These are phyloP conservation scores for Biston stratarius DNA, from an alignment of 2,888 invertebrate species.

Conservation along the genomic window DNA sequence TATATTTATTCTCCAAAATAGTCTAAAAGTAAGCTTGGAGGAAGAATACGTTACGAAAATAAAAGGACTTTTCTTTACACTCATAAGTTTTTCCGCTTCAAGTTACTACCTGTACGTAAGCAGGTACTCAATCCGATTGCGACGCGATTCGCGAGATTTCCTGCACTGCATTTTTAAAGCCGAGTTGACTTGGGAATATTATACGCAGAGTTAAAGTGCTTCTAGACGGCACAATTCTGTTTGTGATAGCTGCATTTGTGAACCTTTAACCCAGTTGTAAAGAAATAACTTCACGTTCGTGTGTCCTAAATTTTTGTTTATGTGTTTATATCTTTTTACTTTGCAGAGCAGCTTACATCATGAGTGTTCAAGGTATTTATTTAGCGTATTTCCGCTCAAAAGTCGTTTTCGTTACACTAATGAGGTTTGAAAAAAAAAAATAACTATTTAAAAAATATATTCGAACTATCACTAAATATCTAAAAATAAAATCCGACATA, in stretches of 20 bases:
- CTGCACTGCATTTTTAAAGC: conserved; percentile 14
- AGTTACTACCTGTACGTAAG: not conserved
- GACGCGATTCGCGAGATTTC: conserved; percentile 11
- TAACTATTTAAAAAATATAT: no score
- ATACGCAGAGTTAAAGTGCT: conserved; percentile 3
- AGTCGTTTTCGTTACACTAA: no score
- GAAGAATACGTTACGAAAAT: not conserved
- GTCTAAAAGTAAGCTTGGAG: not conserved
- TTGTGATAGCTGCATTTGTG: not conserved
- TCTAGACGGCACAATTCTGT: not conserved
- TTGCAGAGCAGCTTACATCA: no score
- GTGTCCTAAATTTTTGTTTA: not conserved
- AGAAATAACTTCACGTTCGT: not conserved
- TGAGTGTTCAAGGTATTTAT: no score
- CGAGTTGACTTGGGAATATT: conserved; percentile 2
- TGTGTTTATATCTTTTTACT: not conserved
- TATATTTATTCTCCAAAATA: not conserved
- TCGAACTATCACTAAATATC: no score
- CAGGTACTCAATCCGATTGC: conserved; percentile 17
- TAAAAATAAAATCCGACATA: no score
- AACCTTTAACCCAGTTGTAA: not conserved
- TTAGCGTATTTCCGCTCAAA: no score
- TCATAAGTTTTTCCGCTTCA: conserved; percentile 1
- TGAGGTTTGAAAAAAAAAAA: no score
- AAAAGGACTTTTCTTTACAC: not conserved